phyloP scores from a whole-genome alignment of 1,140 invertebrate genomes.

The Galleria mellonella region DNA sequence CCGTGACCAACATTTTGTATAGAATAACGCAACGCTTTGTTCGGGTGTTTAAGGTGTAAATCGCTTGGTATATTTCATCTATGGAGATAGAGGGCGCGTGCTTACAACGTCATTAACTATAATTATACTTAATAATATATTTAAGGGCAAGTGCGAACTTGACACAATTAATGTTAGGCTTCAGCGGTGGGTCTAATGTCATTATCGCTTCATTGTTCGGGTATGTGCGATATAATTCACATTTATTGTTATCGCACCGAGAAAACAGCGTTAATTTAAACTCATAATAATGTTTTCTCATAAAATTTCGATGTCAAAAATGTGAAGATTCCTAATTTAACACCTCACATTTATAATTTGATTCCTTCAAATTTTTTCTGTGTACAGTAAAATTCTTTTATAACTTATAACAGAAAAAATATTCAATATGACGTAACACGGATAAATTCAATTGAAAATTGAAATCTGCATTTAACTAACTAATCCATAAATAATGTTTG shows the following conservation, averaged over 20 bases:
- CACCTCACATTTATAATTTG: too few species aligned
- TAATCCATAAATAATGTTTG: too few species aligned
- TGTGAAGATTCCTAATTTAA: too few species aligned
- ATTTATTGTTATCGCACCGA: neutral
- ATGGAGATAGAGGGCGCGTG: constrained; percentile 7
- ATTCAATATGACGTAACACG: too few species aligned
- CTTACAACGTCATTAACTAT: constrained; percentile 11
- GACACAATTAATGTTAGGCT: constrained; percentile 4
- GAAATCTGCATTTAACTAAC: too few species aligned
- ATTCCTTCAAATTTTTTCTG: too few species aligned
- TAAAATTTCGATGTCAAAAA: too few species aligned
- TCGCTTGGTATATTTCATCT: constrained; percentile 12
- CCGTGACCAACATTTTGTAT: constrained; percentile 14
- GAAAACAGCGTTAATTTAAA: too few species aligned
- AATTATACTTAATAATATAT: constrained; percentile 15
- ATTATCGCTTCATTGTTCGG: constrained; percentile 7
- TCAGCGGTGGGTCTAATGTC: neutral
- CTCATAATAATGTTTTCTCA: too few species aligned
- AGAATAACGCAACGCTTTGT: constrained; percentile 20
- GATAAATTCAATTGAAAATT: too few species aligned
- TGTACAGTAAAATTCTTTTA: too few species aligned
- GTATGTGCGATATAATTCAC: neutral
- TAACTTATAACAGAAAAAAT: too few species aligned
- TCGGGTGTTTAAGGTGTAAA: constrained; percentile 15
- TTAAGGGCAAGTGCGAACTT: constrained; percentile 8